Base-by-base conservation (phyloP, 2,113 vertebrate genomes). In the Pollachius pollachius region DNA sequence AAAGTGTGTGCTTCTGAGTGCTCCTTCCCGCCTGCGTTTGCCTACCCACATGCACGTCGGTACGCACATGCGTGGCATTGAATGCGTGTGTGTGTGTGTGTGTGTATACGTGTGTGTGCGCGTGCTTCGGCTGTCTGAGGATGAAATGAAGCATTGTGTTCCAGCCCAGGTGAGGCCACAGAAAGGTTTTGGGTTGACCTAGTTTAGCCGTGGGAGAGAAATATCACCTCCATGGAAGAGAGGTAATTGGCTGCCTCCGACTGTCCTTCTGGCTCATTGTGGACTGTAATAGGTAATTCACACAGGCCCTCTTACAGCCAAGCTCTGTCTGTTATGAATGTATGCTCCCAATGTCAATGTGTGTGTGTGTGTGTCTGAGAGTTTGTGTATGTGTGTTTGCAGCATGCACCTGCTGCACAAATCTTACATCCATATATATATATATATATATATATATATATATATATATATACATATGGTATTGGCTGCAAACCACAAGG, bases 121-220 rank as follows among this genome's bases (percentile, higher is more conserved):
- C 34, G 15, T 71, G 71, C 68, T 23, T 18, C 41, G 2, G 15
- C 54, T 56, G 54, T 56, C 54, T 56, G 76, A 76, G 81, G 62
- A 75, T 74, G 84, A 83, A 81, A 85, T 83, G 82, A 81, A 84
- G 79, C 82, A 84, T 78, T 77, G 80, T 81, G 82, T 87, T 85
- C 81, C 80, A 84, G 79, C 83, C 76, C 79, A 84, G 84, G 85
- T 85, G 84, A 85, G 83, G 85, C 82, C 84, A 83, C 84, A 82
- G 62, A 80, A 77, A 86, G 83, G 81, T 86, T 82, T 81, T 85
- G 81, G 83, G 82, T 80, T 91, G 89, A 90, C 89, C 89, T 87
- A 91, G 81, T 91, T 91, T 88, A 86, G 84, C 87, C 85, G 80
- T 82, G 88, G 81, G 87, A 87, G 78, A 90, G 84, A 87, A 87